Evolutionary conservation across 2,113 vertebrate species (phyloP), one percentile per base, ranked within the genome.

Genomic region (Vulpes vulpes): DNA sequence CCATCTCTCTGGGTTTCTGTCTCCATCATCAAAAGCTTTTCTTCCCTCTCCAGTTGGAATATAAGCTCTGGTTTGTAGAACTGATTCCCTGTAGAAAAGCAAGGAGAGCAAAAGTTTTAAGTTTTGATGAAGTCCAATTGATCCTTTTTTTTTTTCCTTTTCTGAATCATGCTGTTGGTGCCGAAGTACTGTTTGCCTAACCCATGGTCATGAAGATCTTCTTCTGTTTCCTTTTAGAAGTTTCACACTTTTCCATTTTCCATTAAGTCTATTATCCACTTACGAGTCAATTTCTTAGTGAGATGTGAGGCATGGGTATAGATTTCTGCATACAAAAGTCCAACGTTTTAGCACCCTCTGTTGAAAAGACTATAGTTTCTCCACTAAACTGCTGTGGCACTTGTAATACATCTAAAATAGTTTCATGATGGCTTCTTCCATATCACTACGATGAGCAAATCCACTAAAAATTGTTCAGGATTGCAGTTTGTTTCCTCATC

Each of bases 1-100:
- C 51, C 79, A 22, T 19, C 64, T 65, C 90, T 60, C 30, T 14
- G 82, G 9, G 67, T 20, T n/a, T 91, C 94, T 11, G n/a, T 64
- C 51, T 87, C 96, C 67, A 80, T 16, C 86, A 59, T 32, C 55
- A 53, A 69, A 51, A 65, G 22, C 32, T 65, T 79, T 89, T 97
- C 95, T 67, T 95, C 94, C 59, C 14, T 95, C 83, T 98, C 96
- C 87, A 98, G 15, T 30, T 96, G 96, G 79, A 86, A 69, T 95
- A 98, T 95, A 43, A 97, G 86, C 49, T 97, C 96, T 8, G 94
- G 98, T 83, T 83, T 97, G 94, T 95, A 97, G 35, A 67, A 95
- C 30, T 96, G 96, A 49, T 62, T 86, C 15, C 89, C 98, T 98
- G 11, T 53, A 49, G 84, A 79, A 81, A 79, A n/a, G 51, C 17